A percentile compares a stretch with the other conserved stretches of the same genome.
phyloP scores from a whole-genome alignment of 2,113 vertebrate genomes.

The Eidolon helvum region DNA sequence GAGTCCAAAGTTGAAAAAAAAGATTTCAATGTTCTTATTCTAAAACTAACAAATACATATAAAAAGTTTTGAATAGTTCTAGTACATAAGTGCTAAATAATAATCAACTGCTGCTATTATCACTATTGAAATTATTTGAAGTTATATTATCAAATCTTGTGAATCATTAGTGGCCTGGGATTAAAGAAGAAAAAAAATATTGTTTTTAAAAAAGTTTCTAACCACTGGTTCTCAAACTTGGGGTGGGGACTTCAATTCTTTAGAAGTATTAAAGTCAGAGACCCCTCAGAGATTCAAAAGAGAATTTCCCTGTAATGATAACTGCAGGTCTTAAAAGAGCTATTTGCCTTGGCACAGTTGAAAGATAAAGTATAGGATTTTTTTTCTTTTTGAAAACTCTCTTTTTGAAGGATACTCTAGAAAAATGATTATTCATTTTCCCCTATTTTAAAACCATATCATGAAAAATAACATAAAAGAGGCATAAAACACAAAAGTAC shows the following conservation, averaged over 20 bases:
- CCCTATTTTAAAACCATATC: background rate
- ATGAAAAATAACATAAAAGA: background rate
- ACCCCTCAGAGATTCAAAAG: background rate
- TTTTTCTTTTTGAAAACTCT: background rate
- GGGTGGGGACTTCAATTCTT: background rate
- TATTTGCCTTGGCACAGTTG: background rate
- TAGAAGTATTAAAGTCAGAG: background rate
- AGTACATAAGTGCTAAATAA: slow-evolving; percentile 5
- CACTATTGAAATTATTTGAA: background rate
- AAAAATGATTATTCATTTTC: background rate
- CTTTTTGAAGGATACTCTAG: background rate
- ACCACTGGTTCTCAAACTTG: background rate
- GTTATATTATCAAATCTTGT: background rate
- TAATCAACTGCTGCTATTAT: background rate
- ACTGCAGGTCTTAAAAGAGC: background rate
- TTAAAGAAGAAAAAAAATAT: background rate
- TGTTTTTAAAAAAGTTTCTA: background rate
- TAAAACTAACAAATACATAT: background rate
- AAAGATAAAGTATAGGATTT: background rate
- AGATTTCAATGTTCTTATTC: slow-evolving; percentile 13
- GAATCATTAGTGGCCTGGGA: background rate
- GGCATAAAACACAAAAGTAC: background rate
- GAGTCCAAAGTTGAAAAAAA: background rate
- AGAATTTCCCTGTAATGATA: background rate
- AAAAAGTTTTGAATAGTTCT: background rate